A percentile compares a stretch with the other conserved stretches of the same genome.
Evolutionary conservation across 1,140 invertebrate genomes (phyloP).

Genomic region (Ooceraea biroi): DNA sequence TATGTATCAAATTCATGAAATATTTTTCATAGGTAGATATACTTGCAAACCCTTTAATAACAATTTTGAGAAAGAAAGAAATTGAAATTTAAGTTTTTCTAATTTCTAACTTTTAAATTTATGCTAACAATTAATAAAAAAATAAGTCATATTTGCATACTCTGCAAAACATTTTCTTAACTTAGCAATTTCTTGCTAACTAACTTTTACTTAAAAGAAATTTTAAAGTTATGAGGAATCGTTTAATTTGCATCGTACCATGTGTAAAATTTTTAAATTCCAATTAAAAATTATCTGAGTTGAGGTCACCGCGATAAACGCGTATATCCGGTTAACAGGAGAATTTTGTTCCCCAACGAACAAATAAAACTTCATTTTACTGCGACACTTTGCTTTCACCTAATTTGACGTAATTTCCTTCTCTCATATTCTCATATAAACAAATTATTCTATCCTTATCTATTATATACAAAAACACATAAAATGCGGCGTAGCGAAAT

Average conservation of each 20-base stretch:
- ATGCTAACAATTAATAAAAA: too few species aligned
- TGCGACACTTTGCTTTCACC: background rate
- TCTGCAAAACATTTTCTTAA: too few species aligned
- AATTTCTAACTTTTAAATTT: too few species aligned
- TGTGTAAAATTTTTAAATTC: background rate
- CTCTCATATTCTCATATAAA: constrained; percentile 17
- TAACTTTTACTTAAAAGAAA: too few species aligned
- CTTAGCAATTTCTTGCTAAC: too few species aligned
- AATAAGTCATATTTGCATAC: too few species aligned
- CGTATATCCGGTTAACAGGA: background rate
- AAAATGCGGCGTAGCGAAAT: background rate
- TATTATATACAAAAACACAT: background rate
- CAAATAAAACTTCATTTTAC: background rate
- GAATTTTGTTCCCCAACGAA: background rate
- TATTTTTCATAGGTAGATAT: too few species aligned
- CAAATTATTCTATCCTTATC: constrained; percentile 26
- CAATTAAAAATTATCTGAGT: constrained; percentile 25
- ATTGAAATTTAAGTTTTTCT: too few species aligned
- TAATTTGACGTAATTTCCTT: background rate
- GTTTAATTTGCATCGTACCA: background rate
- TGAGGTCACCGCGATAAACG: background rate
- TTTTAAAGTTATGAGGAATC: too few species aligned
- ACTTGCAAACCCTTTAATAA: too few species aligned
- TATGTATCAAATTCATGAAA: background rate
- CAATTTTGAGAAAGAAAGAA: too few species aligned